A percentile compares a stretch with the other conserved stretches of the same genome.
phyloP scores from a whole-genome alignment of 2,888 invertebrate genomes.

The Orchesella flavescens region DNA sequence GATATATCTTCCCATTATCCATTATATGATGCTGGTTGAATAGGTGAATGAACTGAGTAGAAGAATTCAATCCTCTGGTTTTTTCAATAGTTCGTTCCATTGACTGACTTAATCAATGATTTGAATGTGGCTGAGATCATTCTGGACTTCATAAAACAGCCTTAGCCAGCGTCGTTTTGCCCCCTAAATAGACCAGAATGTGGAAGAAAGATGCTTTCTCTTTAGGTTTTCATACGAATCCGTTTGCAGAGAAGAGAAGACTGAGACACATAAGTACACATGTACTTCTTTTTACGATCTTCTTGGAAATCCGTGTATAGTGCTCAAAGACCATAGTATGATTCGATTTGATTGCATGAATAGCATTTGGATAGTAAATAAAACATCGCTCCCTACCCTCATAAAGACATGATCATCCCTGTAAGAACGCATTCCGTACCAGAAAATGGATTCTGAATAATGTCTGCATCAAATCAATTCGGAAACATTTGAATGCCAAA shows the following conservation, averaged over 20 bases:
- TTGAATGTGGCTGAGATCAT: not conserved
- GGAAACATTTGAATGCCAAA: no score
- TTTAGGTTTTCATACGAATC: no score
- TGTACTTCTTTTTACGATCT: no score
- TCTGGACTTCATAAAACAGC: no score
- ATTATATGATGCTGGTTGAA: no score
- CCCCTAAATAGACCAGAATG: no score
- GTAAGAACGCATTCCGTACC: not conserved
- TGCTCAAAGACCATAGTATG: constrained; percentile 1
- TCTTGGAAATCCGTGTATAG: not conserved
- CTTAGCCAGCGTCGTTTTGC: no score
- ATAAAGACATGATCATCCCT: not conserved
- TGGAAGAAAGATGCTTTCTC: no score
- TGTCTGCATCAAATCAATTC: no score
- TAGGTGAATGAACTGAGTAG: constrained; percentile 13
- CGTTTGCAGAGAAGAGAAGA: no score
- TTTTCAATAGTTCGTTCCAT: not conserved
- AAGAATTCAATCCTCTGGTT: not conserved
- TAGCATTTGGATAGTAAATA: constrained; percentile 15
- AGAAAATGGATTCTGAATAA: not conserved
- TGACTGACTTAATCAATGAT: constrained; percentile 29
- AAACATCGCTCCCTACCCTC: constrained; percentile 11
- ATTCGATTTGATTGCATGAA: constrained; percentile 29
- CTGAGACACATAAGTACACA: no score
- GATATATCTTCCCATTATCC: no score